Evolutionary conservation across 2,888 invertebrate genomes (phyloP), one percentile per base, ranked within the genome.

Genomic region (Rhagonycha lutea): DNA sequence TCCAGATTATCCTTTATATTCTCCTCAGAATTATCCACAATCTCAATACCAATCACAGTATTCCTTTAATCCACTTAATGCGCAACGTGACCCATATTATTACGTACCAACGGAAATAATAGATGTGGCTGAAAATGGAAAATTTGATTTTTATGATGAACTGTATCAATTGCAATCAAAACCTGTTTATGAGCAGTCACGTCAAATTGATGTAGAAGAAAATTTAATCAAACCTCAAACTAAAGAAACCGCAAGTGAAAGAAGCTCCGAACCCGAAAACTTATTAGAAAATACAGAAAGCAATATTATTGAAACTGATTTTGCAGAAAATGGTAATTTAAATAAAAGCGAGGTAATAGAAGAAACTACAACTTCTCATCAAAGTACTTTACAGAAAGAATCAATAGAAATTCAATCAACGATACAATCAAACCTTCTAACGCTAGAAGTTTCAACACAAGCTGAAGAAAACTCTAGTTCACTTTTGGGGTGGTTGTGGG

Each of bases 21-120:
- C 23, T 0, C 7, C 61, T 63, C 47, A 47, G n/a, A 32, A 32
- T 32, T 47, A 47, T 47, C 47, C 47, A 47, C 8, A 7, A 47
- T 26, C 26, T 7, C 47, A 5, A n/a, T 47, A 47, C n/a, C n/a
- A 5, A 26, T 4, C 26, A 26, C 26, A 26, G 7, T 5, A 7
- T 26, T 60, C 75, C 0, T 69, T 26, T 7, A 70, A 74, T 61
- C 65, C 61, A 9, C 26, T 68, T 32, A 24, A 69, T 29, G 68
- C 72, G 4, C 26, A 26, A 14, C 70, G 61, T 4, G 80, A 82
- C 68, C 81, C 81, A 10, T 81, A 79, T 29, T 79, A 80, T 2
- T 76, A 81, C 69, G 73, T 84, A 10, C 80, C 81, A 32, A 80
- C 82, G 0, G 84, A 84, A 76, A 83, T 84, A 24, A 79, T 84